Conservation (phyloP, 2,113 vertebrate genomes). For the Sardina pilchardus region DNA sequence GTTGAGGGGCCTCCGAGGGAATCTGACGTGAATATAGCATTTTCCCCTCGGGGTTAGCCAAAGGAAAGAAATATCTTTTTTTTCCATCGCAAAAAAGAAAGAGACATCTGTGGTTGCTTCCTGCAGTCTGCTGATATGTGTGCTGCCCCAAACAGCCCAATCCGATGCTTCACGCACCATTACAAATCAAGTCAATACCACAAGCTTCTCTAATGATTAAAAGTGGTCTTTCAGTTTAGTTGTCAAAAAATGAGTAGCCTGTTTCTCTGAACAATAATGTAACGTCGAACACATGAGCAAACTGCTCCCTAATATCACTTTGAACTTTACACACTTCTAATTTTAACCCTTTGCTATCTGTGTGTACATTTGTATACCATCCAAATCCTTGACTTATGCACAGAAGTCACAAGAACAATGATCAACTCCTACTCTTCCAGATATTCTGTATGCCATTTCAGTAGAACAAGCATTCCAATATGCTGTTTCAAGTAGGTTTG, state of each 20-base stretch:
- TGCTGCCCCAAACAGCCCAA: neutral
- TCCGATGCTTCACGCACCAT: neutral
- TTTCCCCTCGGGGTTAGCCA: neutral
- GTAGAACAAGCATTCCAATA: neutral
- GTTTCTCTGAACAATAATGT: neutral
- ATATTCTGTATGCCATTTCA: neutral
- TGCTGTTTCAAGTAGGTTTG: neutral
- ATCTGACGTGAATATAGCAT: conserved; percentile 5
- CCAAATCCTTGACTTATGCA: neutral
- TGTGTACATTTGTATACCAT: neutral
- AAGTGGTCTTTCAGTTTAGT: neutral
- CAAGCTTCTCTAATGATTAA: neutral
- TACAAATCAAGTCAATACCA: neutral
- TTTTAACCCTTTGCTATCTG: neutral
- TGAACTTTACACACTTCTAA: neutral
- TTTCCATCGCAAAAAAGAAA: neutral
- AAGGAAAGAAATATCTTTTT: neutral
- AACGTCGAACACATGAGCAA: neutral
- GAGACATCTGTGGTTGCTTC: conserved; percentile 4
- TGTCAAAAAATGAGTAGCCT: neutral
- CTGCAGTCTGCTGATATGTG: neutral
- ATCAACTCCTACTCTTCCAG: neutral
- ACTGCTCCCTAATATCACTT: neutral
- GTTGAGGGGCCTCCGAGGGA: neutral
- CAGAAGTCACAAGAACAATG: neutral